Evolutionary conservation across 2,113 vertebrate species (phyloP), one percentile per base, ranked within the genome.

Genomic region (Antechinus stuartii): DNA sequence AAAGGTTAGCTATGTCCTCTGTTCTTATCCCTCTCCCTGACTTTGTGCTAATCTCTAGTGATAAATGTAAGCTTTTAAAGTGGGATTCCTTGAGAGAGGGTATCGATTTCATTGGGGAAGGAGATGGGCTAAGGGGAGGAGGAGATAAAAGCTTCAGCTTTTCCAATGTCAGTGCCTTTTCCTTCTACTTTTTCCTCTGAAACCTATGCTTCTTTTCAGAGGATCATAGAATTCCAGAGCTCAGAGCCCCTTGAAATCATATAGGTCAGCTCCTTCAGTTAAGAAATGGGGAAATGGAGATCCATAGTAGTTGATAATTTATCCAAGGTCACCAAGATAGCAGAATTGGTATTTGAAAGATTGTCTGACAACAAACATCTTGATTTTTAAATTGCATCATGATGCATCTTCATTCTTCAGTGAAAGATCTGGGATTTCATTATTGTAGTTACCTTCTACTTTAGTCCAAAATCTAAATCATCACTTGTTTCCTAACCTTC

Each of bases 21-120:
- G 4, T 3, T 91, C 96, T 96, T 47, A 84, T 84, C 35, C 68
- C n/a, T 84, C n/a, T 84, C n/a, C 19, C 68, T 84, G 68, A 84
- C 68, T 84, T 84, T 42, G 68, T 84, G 68, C 68, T 84, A 84
- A 84, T 84, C 68, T 84, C n/a, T 84, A n/a, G 68, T 84, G 68
- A 84, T 84, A 84, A 84, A 84, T 84, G 68, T 84, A 84, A 84
- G 68, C 68, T 84, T 84, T 84, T 84, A 84, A 84, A 84, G 68
- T 84, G 68, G 68, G n/a, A 84, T 84, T 84, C n/a, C 68, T 84
- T 84, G 68, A 84, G 68, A n/a, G n/a, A 84, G n/a, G 68, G 68
- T 84, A 84, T 84, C 68, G 68, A 84, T 84, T 84, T 84, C 68
- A 42, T 42, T 84, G 68, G 19, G 30, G 68, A 84, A 84, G 35